Evolutionary conservation across 1,140 invertebrate species (phyloP).

Genomic region (Helicoverpa zea): DNA sequence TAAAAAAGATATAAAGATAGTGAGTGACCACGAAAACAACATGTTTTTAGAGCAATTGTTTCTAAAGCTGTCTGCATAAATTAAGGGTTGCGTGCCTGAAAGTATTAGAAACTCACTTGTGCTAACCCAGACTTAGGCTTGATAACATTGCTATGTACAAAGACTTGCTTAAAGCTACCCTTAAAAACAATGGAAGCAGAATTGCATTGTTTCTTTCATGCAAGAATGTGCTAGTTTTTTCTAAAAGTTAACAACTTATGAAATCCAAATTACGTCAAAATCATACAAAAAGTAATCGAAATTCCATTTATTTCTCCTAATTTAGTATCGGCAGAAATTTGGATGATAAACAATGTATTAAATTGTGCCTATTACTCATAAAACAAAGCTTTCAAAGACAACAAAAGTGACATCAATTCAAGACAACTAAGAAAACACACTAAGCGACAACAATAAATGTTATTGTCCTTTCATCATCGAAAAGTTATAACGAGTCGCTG

Average conservation of each 20-base stretch:
- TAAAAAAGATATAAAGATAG: conserved; percentile 24
- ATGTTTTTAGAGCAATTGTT: conserved; percentile 37
- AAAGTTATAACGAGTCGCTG: conserved; percentile 44
- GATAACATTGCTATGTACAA: conserved; percentile 38
- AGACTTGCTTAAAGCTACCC: conserved; percentile 34
- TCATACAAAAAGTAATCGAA: too few species aligned
- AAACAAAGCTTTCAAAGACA: too few species aligned
- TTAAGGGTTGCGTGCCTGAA: conserved; percentile 35
- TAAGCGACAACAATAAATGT: background rate
- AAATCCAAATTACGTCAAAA: too few species aligned
- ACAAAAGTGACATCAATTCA: background rate
- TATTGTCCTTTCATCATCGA: conserved; percentile 21
- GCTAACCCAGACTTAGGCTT: conserved; percentile 13
- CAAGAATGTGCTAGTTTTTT: background rate
- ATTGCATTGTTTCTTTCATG: conserved; percentile 15
- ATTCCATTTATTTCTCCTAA: too few species aligned
- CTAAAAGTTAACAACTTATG: background rate
- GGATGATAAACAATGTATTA: too few species aligned
- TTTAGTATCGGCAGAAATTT: too few species aligned
- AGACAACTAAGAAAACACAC: conserved; percentile 3
- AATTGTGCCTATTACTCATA: too few species aligned
- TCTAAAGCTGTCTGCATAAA: conserved; percentile 30
- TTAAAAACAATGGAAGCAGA: conserved; percentile 14
- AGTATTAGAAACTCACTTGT: conserved; percentile 33
- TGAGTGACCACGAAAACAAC: conserved; percentile 9